Base-by-base conservation (phyloP, 2,888 invertebrate species). In the Cynaeus angustus region DNA sequence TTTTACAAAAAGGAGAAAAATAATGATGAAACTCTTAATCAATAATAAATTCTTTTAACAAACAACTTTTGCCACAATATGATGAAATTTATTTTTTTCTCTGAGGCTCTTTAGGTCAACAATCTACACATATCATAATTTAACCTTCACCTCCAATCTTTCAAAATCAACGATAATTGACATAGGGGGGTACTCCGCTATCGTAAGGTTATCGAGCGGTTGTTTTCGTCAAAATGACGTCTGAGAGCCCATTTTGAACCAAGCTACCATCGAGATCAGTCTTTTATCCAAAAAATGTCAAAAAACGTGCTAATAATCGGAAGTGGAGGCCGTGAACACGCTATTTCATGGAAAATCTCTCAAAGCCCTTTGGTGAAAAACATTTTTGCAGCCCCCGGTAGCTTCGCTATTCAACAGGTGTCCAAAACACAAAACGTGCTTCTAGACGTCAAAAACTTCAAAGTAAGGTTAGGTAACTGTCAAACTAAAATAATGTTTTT, bases 291-390 rank as follows among this genome's bases (percentile, higher is more conserved):
- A 7, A 46, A 73, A 73, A 85, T 85, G 84, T 71, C 78, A 9
- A 87, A 88, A 59, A 88, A 89, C 79, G 89, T 96, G 72, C 86
- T 96, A 75, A 90, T 99, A 59, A 90, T 99, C 79, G 99, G 99
- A 10, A 89, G 92, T 83, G 99, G 99, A 38, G 98, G 97, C 1
- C 90, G 99, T 75, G 99, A 99, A 86, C 98, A 99, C 87, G 97
- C 97, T 3, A 88, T 99, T 79, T 93, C 94, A 78, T 98, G 97
- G 97, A 97, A 97, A 86, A 86, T 99, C 43, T 87, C 94, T 0
- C 92, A 96, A 83, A 97, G 97, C 46, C 82, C 88, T 9, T 85
- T 88, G 81, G 90, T 96, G 16, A 85, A 88, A 52, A 87, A 88
- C 73, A 90, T 98, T 72, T 96, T 88, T 83, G 94, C 93, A 43